Evolutionary conservation across 23 tunicate genomes (phyloP), one percentile per base, ranked within the genome.

Genomic region (Halocynthia aurantium): DNA sequence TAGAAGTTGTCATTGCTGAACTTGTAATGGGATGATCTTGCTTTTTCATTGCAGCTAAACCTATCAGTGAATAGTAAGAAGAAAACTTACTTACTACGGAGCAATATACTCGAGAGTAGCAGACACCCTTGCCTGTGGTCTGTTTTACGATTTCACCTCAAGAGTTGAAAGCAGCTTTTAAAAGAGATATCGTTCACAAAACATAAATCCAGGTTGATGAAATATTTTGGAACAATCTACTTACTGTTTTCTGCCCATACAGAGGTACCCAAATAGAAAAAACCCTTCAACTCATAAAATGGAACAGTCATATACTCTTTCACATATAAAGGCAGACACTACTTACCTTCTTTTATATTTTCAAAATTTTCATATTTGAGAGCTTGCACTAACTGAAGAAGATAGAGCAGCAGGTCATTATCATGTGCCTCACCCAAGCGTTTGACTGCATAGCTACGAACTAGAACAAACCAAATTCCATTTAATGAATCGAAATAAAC

Each of bases 381-480:
- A 20, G 99, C 99, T 70, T 96, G 99, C 8, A 96, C 99, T 61
- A 96, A 88, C 71, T 96, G 99, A 7, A 96, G 83, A 7, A 96
- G 76, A 83, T 86, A 96, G 60, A 96, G 71, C 20, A 85, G 86
- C 52, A 96, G 83, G 51, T 86, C 97, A 19, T 87, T 96, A 70
- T 89, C 88, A 15, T 84, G 65, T 15, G 90, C 88, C 57, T 80
- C 78, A 53, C 74, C 77, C 68, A 96, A 66, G 12, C 89, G 76
- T 54, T 85, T 82, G 12, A 96, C 93, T 8, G 99, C 99, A 70
- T 96, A 96, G 10, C 85, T 80, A 53, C 99, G 80, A 63, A 96
- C 95, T 95, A 73, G 8, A 71, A 79, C 8, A 66, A 8, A 19
- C 4, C 15, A 52, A 13, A 13, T 2, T 31, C 4, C 5, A 52